Conservation (phyloP, 2,113 vertebrate species). For the Ariopsis seemanni region DNA sequence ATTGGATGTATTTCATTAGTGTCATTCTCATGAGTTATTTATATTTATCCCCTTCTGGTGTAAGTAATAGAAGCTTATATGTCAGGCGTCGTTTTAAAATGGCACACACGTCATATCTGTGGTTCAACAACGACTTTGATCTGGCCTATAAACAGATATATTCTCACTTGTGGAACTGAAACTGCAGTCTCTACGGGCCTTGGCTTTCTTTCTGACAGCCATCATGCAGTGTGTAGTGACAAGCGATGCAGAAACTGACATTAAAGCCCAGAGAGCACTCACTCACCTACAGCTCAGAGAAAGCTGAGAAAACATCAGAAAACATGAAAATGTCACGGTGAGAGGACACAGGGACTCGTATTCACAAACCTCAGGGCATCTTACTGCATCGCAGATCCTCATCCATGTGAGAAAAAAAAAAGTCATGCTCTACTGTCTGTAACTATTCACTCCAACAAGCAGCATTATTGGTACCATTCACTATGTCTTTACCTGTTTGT, state of each 20-base stretch:
- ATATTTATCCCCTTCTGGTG: background rate
- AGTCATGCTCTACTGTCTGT: conserved; percentile 22
- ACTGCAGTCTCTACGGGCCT: background rate
- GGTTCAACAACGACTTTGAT: conserved; percentile 6
- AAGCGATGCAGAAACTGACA: conserved; percentile 73
- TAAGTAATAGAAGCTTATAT: background rate
- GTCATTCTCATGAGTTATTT: background rate
- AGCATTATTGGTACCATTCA: conserved; percentile 31
- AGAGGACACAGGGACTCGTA: conserved; percentile 63
- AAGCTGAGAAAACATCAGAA: conserved; percentile 64
- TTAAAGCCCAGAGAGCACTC: conserved; percentile 69
- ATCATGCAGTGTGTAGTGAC: conserved; percentile 58
- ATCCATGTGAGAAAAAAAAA: conserved; percentile 50
- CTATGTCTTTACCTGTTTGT: background rate
- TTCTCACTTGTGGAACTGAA: conserved; percentile 25
- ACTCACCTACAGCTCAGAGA: conserved; percentile 65
- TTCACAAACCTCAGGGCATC: conserved; percentile 66
- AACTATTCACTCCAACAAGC: conserved; percentile 70
- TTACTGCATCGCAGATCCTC: conserved; percentile 63
- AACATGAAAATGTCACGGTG: conserved; percentile 68
- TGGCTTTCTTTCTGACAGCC: conserved; percentile 61
- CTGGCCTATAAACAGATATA: conserved; percentile 30
- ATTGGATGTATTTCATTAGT: background rate
- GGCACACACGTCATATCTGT: background rate
- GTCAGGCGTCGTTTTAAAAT: conserved; percentile 15